Evolutionary conservation across 1,140 invertebrate species (phyloP).

Genomic region (Drosophila azteca): DNA sequence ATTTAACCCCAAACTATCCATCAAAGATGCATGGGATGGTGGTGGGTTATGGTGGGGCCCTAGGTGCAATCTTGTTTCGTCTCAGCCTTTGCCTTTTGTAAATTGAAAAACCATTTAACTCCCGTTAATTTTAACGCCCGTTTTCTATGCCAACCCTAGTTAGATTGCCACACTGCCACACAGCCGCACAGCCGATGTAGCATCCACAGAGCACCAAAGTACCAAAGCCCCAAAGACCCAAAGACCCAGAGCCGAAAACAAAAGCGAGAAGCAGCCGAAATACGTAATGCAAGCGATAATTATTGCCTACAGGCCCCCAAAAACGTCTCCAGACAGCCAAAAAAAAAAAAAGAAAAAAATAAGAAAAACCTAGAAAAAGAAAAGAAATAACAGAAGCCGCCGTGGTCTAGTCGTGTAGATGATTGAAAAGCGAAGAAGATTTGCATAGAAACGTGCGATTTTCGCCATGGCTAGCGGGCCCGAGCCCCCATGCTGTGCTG

Average conservation of each 20-base stretch:
- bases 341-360: slow-evolving; percentile 19
- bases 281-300: slow-evolving; percentile 81
- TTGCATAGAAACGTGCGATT: slow-evolving; percentile 82
- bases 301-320: slow-evolving; percentile 69
- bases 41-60: slow-evolving; percentile 37
- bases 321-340: slow-evolving; percentile 44
- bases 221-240: slow-evolving; percentile 4
- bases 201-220: too few relatives aligned
- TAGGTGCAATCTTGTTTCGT: slow-evolving; percentile 18
- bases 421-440: slow-evolving; percentile 77
- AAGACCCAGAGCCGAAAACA: slow-evolving; percentile 57
- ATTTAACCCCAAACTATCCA: slow-evolving; percentile 81
- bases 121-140: slow-evolving; percentile 79
- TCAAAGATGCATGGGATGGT: slow-evolving; percentile 53
- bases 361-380: slow-evolving; percentile 25
- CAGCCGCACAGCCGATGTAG: not conserved
- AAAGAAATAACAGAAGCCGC: slow-evolving; percentile 59
- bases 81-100: slow-evolving; percentile 53
- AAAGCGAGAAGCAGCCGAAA: slow-evolving; percentile 74
- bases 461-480: slow-evolving; percentile 57
- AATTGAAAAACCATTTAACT: slow-evolving; percentile 81
- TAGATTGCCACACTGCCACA: slow-evolving; percentile 65
- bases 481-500: slow-evolving; percentile 54
- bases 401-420: slow-evolving; percentile 57
- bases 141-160: slow-evolving; percentile 69